Conservation (phyloP, 1,140 invertebrate genomes). For the Bombyx mori region DNA sequence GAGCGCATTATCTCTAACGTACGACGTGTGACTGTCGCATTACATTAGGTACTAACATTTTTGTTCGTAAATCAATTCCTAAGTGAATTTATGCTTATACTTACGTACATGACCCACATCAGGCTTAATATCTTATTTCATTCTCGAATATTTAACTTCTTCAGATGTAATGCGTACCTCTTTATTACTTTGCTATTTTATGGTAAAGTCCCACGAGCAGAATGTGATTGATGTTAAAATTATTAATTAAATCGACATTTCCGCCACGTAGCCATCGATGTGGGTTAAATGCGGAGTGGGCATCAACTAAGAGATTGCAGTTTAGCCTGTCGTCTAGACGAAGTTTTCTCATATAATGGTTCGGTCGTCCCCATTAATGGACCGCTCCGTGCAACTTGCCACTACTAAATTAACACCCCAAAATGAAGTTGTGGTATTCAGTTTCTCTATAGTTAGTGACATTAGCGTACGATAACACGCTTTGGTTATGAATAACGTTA, state of each 20-base stretch:
- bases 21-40: conserved; percentile 25
- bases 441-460: conserved; percentile 13
- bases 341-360: conserved; percentile 36
- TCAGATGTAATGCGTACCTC: neutral
- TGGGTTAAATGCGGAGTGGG: neutral
- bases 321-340: conserved; percentile 21
- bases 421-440: conserved; percentile 24
- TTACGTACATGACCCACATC: neutral
- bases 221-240: too few relatives aligned
- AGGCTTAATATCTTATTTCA: neutral
- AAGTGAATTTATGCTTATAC: conserved; percentile 5
- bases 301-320: conserved; percentile 25
- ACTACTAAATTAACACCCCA: conserved; percentile 26
- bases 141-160: neutral
- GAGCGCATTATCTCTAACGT: conserved; percentile 28
- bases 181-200: neutral
- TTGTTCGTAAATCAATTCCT: conserved; percentile 22
- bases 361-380: conserved; percentile 24
- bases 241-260: too few relatives aligned
- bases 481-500: too few relatives aligned
- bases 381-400: conserved; percentile 24
- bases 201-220: neutral
- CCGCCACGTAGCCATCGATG: too few relatives aligned
- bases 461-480: too few relatives aligned
- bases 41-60: conserved; percentile 23